Evolutionary conservation across 2,888 invertebrate species (phyloP), one percentile per base, ranked within the genome.

Genomic region (Erynnis tages): DNA sequence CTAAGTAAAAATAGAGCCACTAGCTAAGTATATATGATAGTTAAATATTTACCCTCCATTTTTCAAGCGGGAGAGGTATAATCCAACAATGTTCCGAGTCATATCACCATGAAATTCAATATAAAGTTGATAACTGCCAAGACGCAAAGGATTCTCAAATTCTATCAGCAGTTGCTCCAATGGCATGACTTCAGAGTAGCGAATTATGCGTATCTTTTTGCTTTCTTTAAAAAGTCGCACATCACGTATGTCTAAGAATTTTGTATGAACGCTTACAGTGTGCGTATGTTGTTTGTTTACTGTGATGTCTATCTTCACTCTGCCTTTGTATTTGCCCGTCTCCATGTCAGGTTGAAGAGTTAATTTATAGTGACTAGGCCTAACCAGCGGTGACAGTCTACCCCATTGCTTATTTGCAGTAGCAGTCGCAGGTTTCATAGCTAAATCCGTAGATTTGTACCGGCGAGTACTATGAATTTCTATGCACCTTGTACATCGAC

Each of bases 61-160:
- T 43, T 75, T 81, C 58, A 95, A 93, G 4, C 83, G 88, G 54
- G 95, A 95, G 59, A 91, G 91, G 73, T 95, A 96, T 50, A 95
- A 90, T 2, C 95, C 95, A 49, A 94, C 92, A 65, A 95, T 93
- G 58, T 92, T 92, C 56, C 91, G 88, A 17, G 90, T 91, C 70
- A 94, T 85, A 56, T 90, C 89, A 0, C 95, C 95, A 55, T 80
- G 77, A 66, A 93, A 96, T 27, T 91, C 77, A 35, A 95, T 88
- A 32, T 77, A 69, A 8, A 95, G 70, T 8, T 79, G 76, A 67
- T 93, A 93, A 47, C 77, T 79, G 1, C 88, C 90, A 4, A 76
- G 54, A 29, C 47, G 59, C 11, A 87, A 40, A 10, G 54, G 52
- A 41, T 62, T 59, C 19, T 76, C 67, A 49, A 86, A 80, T 43